phyloP scores from a whole-genome alignment of 2,113 vertebrate species.

The Mirounga angustirostris region DNA sequence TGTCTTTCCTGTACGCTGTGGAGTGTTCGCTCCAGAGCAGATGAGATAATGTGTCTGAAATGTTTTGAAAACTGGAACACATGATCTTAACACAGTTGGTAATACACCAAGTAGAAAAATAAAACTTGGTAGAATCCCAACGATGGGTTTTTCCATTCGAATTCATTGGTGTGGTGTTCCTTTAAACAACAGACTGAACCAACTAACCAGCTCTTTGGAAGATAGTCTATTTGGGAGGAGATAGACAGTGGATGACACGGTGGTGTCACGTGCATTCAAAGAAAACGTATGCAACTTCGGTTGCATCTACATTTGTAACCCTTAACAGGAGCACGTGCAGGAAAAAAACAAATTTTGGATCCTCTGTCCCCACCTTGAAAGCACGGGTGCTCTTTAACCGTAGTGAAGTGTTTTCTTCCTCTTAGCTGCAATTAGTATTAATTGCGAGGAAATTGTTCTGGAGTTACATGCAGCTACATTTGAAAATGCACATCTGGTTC shows the following conservation, averaged over 20 bases:
- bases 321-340: not conserved
- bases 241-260: not conserved
- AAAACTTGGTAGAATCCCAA: slow-evolving; percentile 17
- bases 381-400: not conserved
- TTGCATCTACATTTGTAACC: not conserved
- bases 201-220: not conserved
- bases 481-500: not conserved
- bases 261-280: not conserved
- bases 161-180: slow-evolving; percentile 1
- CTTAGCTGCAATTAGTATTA: not conserved
- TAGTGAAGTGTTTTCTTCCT: not conserved
- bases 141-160: slow-evolving; percentile 59
- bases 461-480: not conserved
- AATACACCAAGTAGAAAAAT: slow-evolving; percentile 55
- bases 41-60: slow-evolving; percentile 58
- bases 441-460: slow-evolving; percentile 30
- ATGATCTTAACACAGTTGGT: slow-evolving; percentile 53
- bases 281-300: not conserved
- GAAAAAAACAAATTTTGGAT: not conserved
- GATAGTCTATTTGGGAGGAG: slow-evolving; percentile 16
- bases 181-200: not conserved
- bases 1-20: not conserved
- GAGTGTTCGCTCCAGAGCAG: slow-evolving; percentile 2
- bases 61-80: slow-evolving; percentile 55
- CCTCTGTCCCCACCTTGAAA: not conserved